Evolutionary conservation across 2,797 vertebrate genomes (phyloP), one percentile per base, ranked within the genome.

Genomic region (Enteromius viviparus): DNA sequence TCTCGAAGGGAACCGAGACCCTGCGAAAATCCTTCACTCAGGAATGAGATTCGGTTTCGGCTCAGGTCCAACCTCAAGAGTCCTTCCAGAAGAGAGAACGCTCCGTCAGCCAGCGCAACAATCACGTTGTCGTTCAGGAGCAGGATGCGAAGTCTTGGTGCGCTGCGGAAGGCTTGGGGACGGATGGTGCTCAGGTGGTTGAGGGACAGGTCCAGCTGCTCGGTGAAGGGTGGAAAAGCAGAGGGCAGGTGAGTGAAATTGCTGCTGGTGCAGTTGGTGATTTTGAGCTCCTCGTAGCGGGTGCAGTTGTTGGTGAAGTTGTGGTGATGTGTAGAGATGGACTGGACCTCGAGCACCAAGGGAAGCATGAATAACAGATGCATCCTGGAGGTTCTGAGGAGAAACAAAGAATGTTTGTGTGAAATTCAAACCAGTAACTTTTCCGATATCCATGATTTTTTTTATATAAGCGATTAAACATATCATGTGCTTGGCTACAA

Each of bases 31-130:
- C 92, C 92, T 2, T 84, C 87, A 0, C 85, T 79, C 78, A 97
- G 91, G 29, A 51, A 2, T 1, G 89, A 80, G 80, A 97, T 93
- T 53, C 37, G 85, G 85, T 97, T 97, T 86, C 92, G 86, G 89
- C 92, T 94, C 74, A 96, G 91, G 88, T 97, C 95, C 87, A 97
- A 91, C 70, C 91, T 94, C 79, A 94, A 91, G 3, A 96, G 90
- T 89, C 92, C 93, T 84, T 93, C 94, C 76, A 96, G 87, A 21
- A 90, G 89, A 0, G 86, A 86, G 87, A 95, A 96, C 29, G 90
- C 86, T 0, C 91, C 91, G 3, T 92, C 88, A 34, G 89, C 89
- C 82, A 96, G 85, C 23, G 58, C 12, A 26, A 81, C 90, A 82
- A 96, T 95, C 84, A 89, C 87, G 87, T 96, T 96, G 88, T 93